A percentile compares a stretch with the other conserved stretches of the same genome.
These are phyloP conservation scores for Labrus mixtus DNA, from an alignment of 2,113 vertebrate genomes.

Conservation along the genomic window DNA sequence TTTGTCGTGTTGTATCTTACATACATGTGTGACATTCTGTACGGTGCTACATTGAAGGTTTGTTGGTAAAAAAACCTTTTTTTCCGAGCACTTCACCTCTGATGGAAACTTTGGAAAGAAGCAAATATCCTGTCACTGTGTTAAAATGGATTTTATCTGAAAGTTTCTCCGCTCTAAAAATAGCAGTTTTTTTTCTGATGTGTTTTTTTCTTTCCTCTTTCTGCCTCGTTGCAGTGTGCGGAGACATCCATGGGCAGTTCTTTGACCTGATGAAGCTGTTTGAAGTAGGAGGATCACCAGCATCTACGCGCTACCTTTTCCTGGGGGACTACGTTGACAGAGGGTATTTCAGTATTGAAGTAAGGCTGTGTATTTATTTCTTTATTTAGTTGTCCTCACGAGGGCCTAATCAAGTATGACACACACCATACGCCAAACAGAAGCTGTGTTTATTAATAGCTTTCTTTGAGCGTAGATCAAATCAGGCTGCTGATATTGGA, in stretches of 20 bases:
- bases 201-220: slow-evolving; percentile 22
- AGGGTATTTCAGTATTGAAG: slow-evolving; percentile 99
- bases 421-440: slow-evolving; percentile 35
- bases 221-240: slow-evolving; percentile 89
- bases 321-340: slow-evolving; percentile 99
- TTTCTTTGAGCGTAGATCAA: slow-evolving; percentile 61
- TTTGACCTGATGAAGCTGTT: slow-evolving; percentile 99
- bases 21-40: neutral
- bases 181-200: slow-evolving; percentile 18
- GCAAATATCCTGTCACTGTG: slow-evolving; percentile 7
- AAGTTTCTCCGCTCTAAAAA: slow-evolving; percentile 23
- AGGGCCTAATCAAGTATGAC: slow-evolving; percentile 63
- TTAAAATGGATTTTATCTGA: slow-evolving; percentile 10
- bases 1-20: neutral
- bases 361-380: slow-evolving; percentile 80
- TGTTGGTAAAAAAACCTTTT: neutral
- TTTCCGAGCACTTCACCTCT: neutral
- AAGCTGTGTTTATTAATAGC: slow-evolving; percentile 69
- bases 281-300: slow-evolving; percentile 98
- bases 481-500: slow-evolving; percentile 59
- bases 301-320: slow-evolving; percentile 98
- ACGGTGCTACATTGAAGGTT: neutral
- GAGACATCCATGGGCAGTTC: slow-evolving; percentile 99
- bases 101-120: slow-evolving; percentile 21
- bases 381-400: slow-evolving; percentile 5